Base-by-base conservation (phyloP, 2,113 vertebrate genomes). In the Burhinus bistriatus region DNA sequence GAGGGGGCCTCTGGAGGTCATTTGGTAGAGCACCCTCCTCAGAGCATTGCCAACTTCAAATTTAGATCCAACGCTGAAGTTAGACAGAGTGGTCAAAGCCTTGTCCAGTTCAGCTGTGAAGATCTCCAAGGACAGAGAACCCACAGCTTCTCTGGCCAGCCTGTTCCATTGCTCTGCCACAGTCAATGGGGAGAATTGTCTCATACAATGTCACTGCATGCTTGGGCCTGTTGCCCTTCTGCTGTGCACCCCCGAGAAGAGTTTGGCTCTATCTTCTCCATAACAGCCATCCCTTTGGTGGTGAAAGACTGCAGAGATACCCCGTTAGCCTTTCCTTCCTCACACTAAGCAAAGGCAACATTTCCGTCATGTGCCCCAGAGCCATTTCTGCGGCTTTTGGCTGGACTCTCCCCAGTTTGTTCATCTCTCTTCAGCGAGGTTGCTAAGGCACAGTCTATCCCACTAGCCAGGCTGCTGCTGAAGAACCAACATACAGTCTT, bases 141-240 rank as follows among this genome's bases (percentile, higher is more conserved):
- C 10, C 9, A 34, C 15, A 79, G 55, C 36, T 65, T 34, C 51
- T 38, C 13, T 12, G 22, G 7, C 9, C 51, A 58, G 27, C 3
- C 21, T 71, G 8, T 62, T 85, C 23, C 12, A 16, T 5, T 47
- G 30, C 11, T 66, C 51, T 84, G 18, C 10, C 49, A 42, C 22
- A 77, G 27, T 3, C 2, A 2, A 6, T 10, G 9, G 9, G 15
- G n/a, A 73, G 5, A 77, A 52, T 4, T 81, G 14, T 9, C 3
- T 73, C 61, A 9, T 10, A 8, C 0, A 11, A 7, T 2, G 0
- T 21, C 34, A 57, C 20, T 23, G 17, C 15, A 5, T 26, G 30
- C 6, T 2, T 81, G 38, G 15, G 21, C 14, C 16, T 9, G 1
- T 64, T 55, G 11, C 7, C 15, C 25, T 75, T 90, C 59, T 42